These are phyloP conservation scores for Leucoraja erinaceus DNA, from an alignment of 2,113 vertebrate genomes.

Conservation along the genomic window DNA sequence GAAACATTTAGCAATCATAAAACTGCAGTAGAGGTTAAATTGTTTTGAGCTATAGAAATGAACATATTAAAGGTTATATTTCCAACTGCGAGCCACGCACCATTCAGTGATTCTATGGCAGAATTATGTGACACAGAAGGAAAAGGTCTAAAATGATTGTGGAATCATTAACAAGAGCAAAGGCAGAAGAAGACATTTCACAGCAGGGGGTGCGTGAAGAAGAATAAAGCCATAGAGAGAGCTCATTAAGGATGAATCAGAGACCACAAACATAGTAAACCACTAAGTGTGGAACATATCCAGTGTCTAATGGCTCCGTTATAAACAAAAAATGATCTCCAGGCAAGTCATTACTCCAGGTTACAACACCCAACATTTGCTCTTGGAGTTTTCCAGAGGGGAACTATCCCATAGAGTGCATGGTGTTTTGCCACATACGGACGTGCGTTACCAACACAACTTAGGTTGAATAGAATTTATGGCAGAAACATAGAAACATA, in stretches of 20 bases:
- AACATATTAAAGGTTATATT: slow-evolving; percentile 81
- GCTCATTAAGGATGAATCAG: slow-evolving; percentile 83
- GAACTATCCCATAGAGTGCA: background rate
- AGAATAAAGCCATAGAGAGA: slow-evolving; percentile 77
- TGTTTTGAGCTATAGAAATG: slow-evolving; percentile 82
- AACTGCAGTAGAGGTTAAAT: slow-evolving; percentile 79
- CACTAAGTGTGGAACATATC: slow-evolving; percentile 77
- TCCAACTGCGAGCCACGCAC: slow-evolving; percentile 71
- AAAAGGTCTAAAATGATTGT: slow-evolving; percentile 72
- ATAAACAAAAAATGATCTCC: slow-evolving; percentile 74
- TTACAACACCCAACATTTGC: slow-evolving; percentile 12
- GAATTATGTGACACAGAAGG: slow-evolving; percentile 74
- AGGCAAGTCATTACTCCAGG: slow-evolving; percentile 49
- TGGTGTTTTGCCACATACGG: background rate
- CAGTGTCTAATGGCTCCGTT: slow-evolving; percentile 81
- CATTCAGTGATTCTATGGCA: slow-evolving; percentile 60
- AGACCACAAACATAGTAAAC: slow-evolving; percentile 80
- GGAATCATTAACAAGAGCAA: slow-evolving; percentile 75
- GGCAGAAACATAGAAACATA: no score
- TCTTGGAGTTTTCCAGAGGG: background rate
- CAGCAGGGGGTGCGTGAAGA: slow-evolving; percentile 69
- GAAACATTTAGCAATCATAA: slow-evolving; percentile 76
- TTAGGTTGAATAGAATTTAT: background rate
- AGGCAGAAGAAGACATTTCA: slow-evolving; percentile 73
- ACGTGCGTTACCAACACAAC: background rate